A percentile compares a stretch with the other conserved stretches of the same genome.
Evolutionary conservation across 2,888 invertebrate genomes (phyloP).

Genomic region (Clanis bilineata): DNA sequence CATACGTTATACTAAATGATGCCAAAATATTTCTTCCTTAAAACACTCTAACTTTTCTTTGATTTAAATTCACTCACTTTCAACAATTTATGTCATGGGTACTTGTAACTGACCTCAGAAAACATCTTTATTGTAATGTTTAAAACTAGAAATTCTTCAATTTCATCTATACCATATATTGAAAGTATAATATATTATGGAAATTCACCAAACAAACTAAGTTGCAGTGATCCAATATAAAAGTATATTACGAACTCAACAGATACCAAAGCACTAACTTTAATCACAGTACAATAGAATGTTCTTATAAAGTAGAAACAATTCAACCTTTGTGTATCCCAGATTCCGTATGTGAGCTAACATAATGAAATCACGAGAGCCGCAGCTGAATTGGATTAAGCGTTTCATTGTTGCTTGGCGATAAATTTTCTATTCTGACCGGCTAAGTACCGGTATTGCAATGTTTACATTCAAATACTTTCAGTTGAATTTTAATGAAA

Average conservation of each 20-base stretch:
- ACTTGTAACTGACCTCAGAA: too few relatives aligned
- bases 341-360: conserved; percentile 44
- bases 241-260: background rate
- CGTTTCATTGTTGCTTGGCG: conserved; percentile 62
- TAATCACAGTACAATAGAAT: conserved; percentile 26
- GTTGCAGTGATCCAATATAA: background rate
- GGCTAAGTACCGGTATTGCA: conserved; percentile 53
- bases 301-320: conserved; percentile 28
- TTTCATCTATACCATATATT: too few relatives aligned
- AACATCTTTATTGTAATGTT: too few relatives aligned
- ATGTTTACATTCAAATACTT: conserved; percentile 33
- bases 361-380: conserved; percentile 60
- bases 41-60: too few relatives aligned
- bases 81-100: too few relatives aligned
- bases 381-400: conserved; percentile 59
- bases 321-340: conserved; percentile 28
- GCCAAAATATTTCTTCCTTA: too few relatives aligned
- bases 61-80: too few relatives aligned
- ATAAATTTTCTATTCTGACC: conserved; percentile 69
- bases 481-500: background rate
- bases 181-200: too few relatives aligned
- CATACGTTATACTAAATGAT: too few relatives aligned
- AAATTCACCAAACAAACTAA: too few relatives aligned
- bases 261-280: conserved; percentile 18
- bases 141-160: too few relatives aligned